These are phyloP conservation scores for Halcyon chelicuti DNA, from an alignment of 2,797 vertebrate species.

Conservation along the genomic window DNA sequence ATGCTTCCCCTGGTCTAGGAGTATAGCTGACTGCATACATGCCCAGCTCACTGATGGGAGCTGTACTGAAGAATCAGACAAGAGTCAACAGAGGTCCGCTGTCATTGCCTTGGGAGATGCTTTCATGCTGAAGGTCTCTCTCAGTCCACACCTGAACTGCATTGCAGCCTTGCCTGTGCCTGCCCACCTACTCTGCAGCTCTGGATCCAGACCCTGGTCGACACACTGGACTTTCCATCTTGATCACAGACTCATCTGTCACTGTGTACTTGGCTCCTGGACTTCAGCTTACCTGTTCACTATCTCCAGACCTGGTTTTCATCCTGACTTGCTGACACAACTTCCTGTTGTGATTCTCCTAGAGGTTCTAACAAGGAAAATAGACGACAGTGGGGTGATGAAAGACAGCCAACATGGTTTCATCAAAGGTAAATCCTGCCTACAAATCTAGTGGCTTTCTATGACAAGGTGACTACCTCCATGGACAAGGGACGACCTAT, in stretches of 20 bases:
- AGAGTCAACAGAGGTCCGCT: rapidly evolving
- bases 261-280: background rate
- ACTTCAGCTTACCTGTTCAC: background rate
- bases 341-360: background rate
- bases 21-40: background rate
- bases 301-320: background rate
- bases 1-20: background rate
- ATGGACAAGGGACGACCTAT: too few relatives aligned
- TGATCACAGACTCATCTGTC: background rate
- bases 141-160: background rate
- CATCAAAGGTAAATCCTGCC: too few relatives aligned
- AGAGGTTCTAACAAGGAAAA: too few relatives aligned
- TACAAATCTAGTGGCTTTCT: too few relatives aligned
- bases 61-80: background rate
- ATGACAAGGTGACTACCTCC: too few relatives aligned
- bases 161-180: background rate
- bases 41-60: background rate
- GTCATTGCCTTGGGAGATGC: background rate
- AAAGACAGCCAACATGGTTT: too few relatives aligned
- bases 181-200: background rate
- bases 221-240: too few relatives aligned
- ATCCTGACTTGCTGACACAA: background rate
- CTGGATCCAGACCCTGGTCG: background rate
- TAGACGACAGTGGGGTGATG: too few relatives aligned
- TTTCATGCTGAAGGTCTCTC: background rate